These are phyloP conservation scores for Solenopsis fugax DNA, from an alignment of 1,140 invertebrate genomes.

Conservation along the genomic window DNA sequence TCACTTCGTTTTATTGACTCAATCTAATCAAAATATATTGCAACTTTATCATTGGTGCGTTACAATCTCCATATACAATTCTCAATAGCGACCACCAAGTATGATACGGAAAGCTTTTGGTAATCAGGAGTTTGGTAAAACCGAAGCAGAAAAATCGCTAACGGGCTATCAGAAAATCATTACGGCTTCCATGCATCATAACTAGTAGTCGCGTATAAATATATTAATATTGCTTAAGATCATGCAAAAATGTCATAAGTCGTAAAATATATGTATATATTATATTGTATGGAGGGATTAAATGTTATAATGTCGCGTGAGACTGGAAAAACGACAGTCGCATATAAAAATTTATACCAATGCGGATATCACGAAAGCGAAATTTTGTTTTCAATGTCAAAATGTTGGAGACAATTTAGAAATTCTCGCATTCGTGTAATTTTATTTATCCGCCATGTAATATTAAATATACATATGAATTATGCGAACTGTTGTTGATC, in stretches of 20 bases:
- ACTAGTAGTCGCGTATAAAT: constrained; percentile 73
- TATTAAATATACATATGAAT: constrained; percentile 54
- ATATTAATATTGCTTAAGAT: constrained; percentile 83
- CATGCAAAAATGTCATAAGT: constrained; percentile 81
- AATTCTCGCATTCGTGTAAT: constrained; percentile 36
- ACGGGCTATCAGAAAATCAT: constrained; percentile 37
- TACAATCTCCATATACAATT: constrained; percentile 79
- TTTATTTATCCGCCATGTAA: constrained; percentile 12
- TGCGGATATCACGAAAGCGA: constrained; percentile 33
- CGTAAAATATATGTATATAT: constrained; percentile 81
- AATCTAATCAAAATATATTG: constrained; percentile 84
- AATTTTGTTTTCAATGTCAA: neutral
- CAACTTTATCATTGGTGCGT: constrained; percentile 79
- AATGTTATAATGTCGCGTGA: constrained; percentile 78
- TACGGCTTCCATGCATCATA: constrained; percentile 51
- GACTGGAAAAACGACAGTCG: constrained; percentile 68
- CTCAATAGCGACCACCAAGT: constrained; percentile 62
- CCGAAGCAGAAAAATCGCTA: neutral
- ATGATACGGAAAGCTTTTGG: constrained; percentile 45
- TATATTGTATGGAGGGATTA: constrained; percentile 82
- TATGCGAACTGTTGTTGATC: constrained; percentile 46
- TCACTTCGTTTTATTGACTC: constrained; percentile 76
- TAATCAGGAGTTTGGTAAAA: constrained; percentile 15
- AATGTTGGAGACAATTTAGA: constrained; percentile 10
- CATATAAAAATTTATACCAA: constrained; percentile 61